Evolutionary conservation across 1,140 invertebrate genomes (phyloP).

Genomic region (Drosophila grimshawi): DNA sequence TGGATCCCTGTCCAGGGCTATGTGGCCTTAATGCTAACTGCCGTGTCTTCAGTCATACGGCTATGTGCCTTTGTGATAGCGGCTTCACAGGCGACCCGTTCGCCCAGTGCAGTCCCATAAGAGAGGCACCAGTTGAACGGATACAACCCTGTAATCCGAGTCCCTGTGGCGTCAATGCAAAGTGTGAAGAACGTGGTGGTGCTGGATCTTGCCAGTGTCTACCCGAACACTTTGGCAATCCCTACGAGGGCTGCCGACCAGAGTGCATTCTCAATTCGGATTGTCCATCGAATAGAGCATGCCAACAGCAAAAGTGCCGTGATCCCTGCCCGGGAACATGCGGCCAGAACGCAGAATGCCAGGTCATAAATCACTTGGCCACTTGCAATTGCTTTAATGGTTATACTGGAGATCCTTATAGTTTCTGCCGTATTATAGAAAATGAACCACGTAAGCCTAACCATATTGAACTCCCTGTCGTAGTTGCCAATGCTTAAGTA

Average conservation of each 20-base stretch:
- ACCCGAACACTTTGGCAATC: constrained; percentile 89
- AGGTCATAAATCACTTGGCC: constrained; percentile 89
- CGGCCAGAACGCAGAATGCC: constrained; percentile 88
- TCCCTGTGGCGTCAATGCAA: constrained; percentile 90
- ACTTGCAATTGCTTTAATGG: constrained; percentile 89
- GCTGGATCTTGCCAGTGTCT: constrained; percentile 90
- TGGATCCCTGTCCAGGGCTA: constrained; percentile 81
- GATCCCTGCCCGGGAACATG: constrained; percentile 92
- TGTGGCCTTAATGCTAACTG: constrained; percentile 75
- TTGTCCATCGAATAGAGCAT: constrained; percentile 89
- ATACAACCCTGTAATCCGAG: constrained; percentile 85
- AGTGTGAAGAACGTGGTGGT: constrained; percentile 89
- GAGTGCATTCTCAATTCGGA: constrained; percentile 91
- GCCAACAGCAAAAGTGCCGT: constrained; percentile 90
- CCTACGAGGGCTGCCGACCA: constrained; percentile 90
- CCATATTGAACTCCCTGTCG: not conserved
- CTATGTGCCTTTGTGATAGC: constrained; percentile 85
- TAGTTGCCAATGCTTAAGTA: not conserved
- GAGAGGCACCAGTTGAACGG: constrained; percentile 83
- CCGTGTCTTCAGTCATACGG: constrained; percentile 83
- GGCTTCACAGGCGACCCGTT: constrained; percentile 86
- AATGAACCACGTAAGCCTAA: constrained; percentile 87
- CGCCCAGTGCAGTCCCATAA: constrained; percentile 87
- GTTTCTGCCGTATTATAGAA: constrained; percentile 66
- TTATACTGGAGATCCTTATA: constrained; percentile 91